Base-by-base conservation (phyloP, 2,888 invertebrate genomes). In the Aphodius granarius region DNA sequence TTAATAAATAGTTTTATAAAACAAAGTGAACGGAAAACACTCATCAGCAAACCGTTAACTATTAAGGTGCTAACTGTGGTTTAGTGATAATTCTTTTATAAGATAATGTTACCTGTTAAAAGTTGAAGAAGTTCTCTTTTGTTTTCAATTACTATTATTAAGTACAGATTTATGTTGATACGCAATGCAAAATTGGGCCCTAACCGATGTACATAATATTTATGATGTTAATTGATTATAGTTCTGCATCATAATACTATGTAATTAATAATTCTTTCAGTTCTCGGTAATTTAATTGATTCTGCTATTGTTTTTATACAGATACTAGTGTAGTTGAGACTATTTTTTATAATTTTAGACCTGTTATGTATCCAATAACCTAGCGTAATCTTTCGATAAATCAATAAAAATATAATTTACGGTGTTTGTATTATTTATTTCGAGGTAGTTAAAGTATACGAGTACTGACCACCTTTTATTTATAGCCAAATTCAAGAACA, bases 361-460 rank as follows among this genome's bases (percentile, higher is more conserved):
- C 18, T 68, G 74, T 20, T 74, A 74, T 70, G 70, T 63, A 74
- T 72, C 20, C 15, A 68, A 72, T 62, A 70, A 73, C 65, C 72
- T 62, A 72, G 23, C 72, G 73, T 76, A 76, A 73, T 63, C 73
- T 76, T 76, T 76, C 73, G 73, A 73, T 76, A 76, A 74, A 76
- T 76, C 71, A 76, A 76, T 76, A 76, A 76, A 73, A 76, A 76
- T 63, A 73, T 71, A 71, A 43, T 43, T 43, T 43, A 43, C 43
- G 13, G 6, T 43, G 1, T 2, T 6, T 43, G 43, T 43, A 6
- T 43, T 43, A 43, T 43, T 43, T 43, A 43, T 43, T n/a, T n/a
- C n/a, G n/a, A n/a, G n/a, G n/a, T n/a, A n/a, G n/a, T n/a, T n/a
- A n/a, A n/a, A n/a, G n/a, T n/a, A n/a, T n/a, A n/a, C n/a, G n/a